Base-by-base conservation (phyloP, 2,888 invertebrate genomes). In the Prosapia bicincta region DNA sequence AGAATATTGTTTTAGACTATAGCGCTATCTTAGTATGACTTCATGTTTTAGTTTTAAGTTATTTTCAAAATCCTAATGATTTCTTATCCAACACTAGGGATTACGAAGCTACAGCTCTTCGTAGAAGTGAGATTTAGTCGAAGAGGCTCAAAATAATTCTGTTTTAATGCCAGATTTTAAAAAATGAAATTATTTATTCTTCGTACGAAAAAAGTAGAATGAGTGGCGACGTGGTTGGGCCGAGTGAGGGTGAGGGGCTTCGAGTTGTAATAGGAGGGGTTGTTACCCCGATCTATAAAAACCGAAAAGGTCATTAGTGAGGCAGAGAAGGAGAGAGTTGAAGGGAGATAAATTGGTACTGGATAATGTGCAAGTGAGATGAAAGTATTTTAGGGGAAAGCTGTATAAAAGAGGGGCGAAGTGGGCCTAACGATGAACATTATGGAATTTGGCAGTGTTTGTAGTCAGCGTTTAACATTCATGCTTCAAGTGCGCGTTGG, bases 271-370 rank as follows among this genome's bases (percentile, higher is more conserved):
- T 30, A 71, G 71, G 75, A 67, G 75, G 71, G 75, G 71, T 75
- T 75, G 75, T 75, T 75, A 74, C 74, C 71, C 72, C 76, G 76
- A 76, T 76, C 76, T 70, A 76, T 76, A 76, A 76, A 76, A 76
- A 76, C 76, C 76, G 76, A 76, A 76, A 76, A 76, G 76, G 76
- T 76, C 76, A 76, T 76, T 76, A 76, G 76, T 74, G 74, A 66
- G 74, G 74, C 71, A 26, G 67, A 76, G 76, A 76, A 25, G 69
- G 72, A 15, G 71, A 69, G 6, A n/a, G 20, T 54, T 54, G 10
- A 38, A 38, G 38, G 38, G 38, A 38, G 38, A 72, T 66, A 72
- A 67, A 72, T 72, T 72, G 74, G 69, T 54, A 65, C 69, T 69
- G 65, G 65, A 69, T 74, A 74, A 69, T 74, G 74, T 74, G 69